phyloP scores from a whole-genome alignment of 2,888 invertebrate species.

The Lasioglossum oenotherae region DNA sequence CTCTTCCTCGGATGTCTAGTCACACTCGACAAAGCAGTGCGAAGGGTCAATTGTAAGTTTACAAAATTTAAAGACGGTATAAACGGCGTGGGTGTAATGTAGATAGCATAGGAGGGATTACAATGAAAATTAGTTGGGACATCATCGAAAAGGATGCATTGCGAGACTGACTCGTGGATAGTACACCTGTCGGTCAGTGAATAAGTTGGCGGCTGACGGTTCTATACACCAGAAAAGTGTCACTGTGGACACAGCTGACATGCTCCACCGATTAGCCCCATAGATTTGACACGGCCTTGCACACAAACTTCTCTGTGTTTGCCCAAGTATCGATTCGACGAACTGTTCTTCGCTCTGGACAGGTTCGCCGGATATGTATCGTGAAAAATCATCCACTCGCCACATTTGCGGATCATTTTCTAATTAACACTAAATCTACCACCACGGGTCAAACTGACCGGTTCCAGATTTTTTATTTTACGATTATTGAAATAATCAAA shows the following conservation, averaged over 20 bases:
- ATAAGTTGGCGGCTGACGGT: slow-evolving; percentile 57
- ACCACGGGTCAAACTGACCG: no score
- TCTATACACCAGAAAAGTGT: slow-evolving; percentile 52
- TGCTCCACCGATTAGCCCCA: slow-evolving; percentile 61
- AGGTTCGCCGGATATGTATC: slow-evolving; percentile 10
- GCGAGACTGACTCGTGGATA: background rate
- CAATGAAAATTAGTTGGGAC: background rate
- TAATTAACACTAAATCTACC: background rate
- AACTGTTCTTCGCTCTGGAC: slow-evolving; percentile 28
- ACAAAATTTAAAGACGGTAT: background rate
- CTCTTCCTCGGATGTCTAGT: no score
- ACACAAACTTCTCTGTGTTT: slow-evolving; percentile 65
- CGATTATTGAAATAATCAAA: no score
- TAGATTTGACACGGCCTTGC: slow-evolving; percentile 67
- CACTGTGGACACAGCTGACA: slow-evolving; percentile 72
- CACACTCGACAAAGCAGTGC: no score
- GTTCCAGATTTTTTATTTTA: no score
- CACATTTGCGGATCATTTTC: background rate
- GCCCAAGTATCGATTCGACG: slow-evolving; percentile 64
- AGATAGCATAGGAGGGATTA: background rate
- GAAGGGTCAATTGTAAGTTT: no score
- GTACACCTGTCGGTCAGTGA: slow-evolving; percentile 36
- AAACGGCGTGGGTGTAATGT: background rate
- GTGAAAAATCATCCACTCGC: background rate
- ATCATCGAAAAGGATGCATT: background rate